Conservation (phyloP, 2,888 invertebrate genomes). For the Lepeophtheirus nordmannii region DNA sequence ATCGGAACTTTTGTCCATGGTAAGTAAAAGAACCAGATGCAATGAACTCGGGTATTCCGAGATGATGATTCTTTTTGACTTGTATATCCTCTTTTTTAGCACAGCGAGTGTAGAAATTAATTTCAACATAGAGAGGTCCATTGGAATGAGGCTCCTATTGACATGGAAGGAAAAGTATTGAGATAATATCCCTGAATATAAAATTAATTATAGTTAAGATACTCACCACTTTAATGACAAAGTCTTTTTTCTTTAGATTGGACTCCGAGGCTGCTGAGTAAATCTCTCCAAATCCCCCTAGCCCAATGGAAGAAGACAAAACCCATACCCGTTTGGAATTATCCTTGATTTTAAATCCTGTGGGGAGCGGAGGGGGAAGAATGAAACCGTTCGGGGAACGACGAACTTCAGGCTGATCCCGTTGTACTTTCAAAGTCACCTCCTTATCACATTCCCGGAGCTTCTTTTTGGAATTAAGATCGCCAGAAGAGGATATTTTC, state of each 20-base stretch:
- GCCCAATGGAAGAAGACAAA: constrained; percentile 21
- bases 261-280: constrained; percentile 27
- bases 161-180: background rate
- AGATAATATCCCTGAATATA: background rate
- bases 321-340: constrained; percentile 10
- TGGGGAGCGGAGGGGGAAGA: constrained; percentile 21
- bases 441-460: background rate
- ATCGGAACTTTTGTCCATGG: constrained; percentile 63
- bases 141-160: constrained; percentile 78
- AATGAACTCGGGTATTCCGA: constrained; percentile 78
- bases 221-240: constrained; percentile 20
- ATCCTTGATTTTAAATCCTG: constrained; percentile 10
- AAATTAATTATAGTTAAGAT: background rate
- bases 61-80: constrained; percentile 44
- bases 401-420: background rate
- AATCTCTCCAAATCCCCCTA: constrained; percentile 29
- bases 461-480: background rate
- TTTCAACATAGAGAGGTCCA: constrained; percentile 95
- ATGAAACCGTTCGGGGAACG: constrained; percentile 24
- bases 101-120: constrained; percentile 78
- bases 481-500: background rate
- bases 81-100: constrained; percentile 46
- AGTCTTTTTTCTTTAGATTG: constrained; percentile 8
- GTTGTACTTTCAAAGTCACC: background rate
- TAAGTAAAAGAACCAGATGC: constrained; percentile 70